Evolutionary conservation across 2,797 vertebrate species (phyloP), one percentile per base, ranked within the genome.

Genomic region (Glossophaga mutica): DNA sequence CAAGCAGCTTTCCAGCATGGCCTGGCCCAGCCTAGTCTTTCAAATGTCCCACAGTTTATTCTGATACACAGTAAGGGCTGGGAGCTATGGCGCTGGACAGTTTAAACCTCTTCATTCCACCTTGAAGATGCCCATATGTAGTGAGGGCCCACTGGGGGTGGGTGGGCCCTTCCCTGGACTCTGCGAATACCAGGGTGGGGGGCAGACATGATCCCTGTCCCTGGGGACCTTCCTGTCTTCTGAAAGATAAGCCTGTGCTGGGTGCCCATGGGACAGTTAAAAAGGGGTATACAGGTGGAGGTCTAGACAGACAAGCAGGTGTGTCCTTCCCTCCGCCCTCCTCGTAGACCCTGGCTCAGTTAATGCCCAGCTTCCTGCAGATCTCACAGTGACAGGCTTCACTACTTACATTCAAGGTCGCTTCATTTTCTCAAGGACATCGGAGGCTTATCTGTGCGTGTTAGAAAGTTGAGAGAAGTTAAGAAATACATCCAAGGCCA

Each of bases 291-390:
- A 0, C 16, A 42, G 50, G n/a, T 87, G 39, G 74, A 22, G 16
- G 15, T 0, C 21, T 2, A 19, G 32, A 21, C 29, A 12, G 7
- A 48, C 12, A 2, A 19, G 29, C 12, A 14, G 18, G 42, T 8
- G 3, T 1, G 2, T 39, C 44, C 71, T 52, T 26, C 44, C 32
- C 9, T 48, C n/a, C 21, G 6, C 12, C 8, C 1, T 29, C 32
- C 18, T 46, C 26, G 2, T 3, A 6, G 14, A 57, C 8, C 71
- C 71, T 15, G 42, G 5, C 52, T 46, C 42, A 24, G 6, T 34
- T 32, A 11, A 21, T 3, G 32, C 48, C 29, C 5, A 18, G 9
- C 50, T 29, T 39, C 15, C n/a, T 1, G 1, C 0, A 4, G 0
- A 2, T 24, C 22, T 55, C 44, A 9, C 42, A 1, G 1, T 10